These are phyloP conservation scores for Vanessa cardui DNA, from an alignment of 2,888 invertebrate genomes.

Conservation along the genomic window DNA sequence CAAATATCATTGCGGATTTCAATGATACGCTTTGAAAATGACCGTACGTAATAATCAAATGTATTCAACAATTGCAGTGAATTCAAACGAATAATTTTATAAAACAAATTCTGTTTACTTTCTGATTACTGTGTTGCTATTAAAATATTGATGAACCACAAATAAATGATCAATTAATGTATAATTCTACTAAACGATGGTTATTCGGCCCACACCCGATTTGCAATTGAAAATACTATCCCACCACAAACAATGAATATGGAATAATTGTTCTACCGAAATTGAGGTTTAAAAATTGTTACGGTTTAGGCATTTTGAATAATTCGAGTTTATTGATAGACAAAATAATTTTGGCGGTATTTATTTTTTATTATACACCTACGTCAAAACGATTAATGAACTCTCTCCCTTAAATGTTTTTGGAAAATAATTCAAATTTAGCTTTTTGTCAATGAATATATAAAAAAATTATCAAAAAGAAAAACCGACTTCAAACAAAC, in stretches of 20 bases:
- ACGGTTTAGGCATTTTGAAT: neutral
- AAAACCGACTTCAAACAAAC: no score
- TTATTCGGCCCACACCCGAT: slow-evolving; percentile 22
- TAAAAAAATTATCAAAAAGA: no score
- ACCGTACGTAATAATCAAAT: neutral
- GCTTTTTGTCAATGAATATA: no score
- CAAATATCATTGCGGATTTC: no score
- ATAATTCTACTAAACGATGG: slow-evolving; percentile 33
- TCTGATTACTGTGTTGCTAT: slow-evolving; percentile 5
- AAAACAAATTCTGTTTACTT: neutral
- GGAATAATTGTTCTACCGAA: slow-evolving; percentile 29
- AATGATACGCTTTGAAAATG: neutral
- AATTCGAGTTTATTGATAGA: slow-evolving; percentile 1
- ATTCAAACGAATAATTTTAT: slow-evolving; percentile 1
- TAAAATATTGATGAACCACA: slow-evolving; percentile 13
- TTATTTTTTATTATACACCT: neutral
- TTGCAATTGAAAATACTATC: slow-evolving; percentile 34
- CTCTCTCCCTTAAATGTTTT: no score
- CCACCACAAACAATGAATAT: slow-evolving; percentile 34
- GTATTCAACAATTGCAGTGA: neutral
- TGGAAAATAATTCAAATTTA: no score
- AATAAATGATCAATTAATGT: slow-evolving; percentile 28
- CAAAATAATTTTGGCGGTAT: neutral
- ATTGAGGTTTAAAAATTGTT: slow-evolving; percentile 13
- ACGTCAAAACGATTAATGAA: no score